Evolutionary conservation across 2,888 invertebrate genomes (phyloP), one percentile per base, ranked within the genome.

Genomic region (Trissolcus brochymenae): DNA sequence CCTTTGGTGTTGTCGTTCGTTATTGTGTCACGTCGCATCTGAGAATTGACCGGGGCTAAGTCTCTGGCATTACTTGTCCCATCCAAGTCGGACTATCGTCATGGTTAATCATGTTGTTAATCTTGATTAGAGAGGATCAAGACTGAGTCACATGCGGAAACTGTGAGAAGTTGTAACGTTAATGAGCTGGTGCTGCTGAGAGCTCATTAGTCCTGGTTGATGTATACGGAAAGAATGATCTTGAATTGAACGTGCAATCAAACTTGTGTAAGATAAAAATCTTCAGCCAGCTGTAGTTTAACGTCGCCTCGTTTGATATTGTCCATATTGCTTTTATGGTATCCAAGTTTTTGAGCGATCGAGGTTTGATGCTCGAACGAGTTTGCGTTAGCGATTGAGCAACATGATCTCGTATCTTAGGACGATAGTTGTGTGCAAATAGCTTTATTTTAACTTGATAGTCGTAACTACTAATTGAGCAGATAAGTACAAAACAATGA

Each of bases 281-380:
- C 74, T 74, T 74, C 66, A 81, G 81, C 81, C 81, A 82, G 82
- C 82, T 81, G 81, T 82, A 80, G 80, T 64, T 59, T 46, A 60
- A 64, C 56, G 70, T 46, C 29, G 9, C 19, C 51, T 66, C 72
- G 51, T 56, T 79, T 78, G 78, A 84, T 86, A 86, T 86, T 86
- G 84, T 85, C 84, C 81, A 82, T 84, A 87, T 87, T 87, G 85
- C 85, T 85, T 75, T 56, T 86, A 82, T 82, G 82, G 83, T 84
- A 83, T 80, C 82, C 78, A 81, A 78, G 11, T 46, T 76, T 80
- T 84, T 86, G 85, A 86, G 86, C 85, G 82, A 82, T 49, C 41
- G 25, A 57, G 53, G 54, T 64, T 35, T 57, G 29, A 62, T 62
- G 67, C 46, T 67, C 66, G 56, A 55, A 53, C 60, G 60, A 71